Evolutionary conservation across 2,113 vertebrate genomes (phyloP).

Genomic region (Hydrolagus affinis): DNA sequence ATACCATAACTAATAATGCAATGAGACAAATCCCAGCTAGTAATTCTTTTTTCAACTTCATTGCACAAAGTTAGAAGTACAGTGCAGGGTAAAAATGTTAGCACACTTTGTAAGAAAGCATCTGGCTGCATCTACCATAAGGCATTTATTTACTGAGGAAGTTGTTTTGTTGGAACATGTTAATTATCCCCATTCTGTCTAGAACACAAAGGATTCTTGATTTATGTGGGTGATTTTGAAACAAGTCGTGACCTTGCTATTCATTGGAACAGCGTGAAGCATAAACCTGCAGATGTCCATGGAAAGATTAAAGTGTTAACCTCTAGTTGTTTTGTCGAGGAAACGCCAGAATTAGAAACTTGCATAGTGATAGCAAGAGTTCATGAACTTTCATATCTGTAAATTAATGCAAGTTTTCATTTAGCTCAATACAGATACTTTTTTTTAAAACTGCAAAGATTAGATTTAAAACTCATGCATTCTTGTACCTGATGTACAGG

Average conservation of each 20-base stretch:
- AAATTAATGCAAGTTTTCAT: neutral
- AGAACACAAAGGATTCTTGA: conserved; percentile 42
- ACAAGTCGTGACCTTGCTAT: conserved; percentile 42
- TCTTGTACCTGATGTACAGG: neutral
- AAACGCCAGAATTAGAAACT: neutral
- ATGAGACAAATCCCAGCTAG: conserved; percentile 2
- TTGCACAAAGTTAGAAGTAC: neutral
- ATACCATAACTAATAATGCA: neutral
- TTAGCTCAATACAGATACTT: neutral
- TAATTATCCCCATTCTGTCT: conserved; percentile 43
- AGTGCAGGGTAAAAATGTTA: conserved; percentile 12
- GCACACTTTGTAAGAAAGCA: conserved; percentile 40
- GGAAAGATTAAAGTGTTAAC: conserved; percentile 35
- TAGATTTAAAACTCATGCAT: neutral
- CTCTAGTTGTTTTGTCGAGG: neutral
- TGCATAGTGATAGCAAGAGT: conserved; percentile 11
- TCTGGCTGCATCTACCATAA: conserved; percentile 46
- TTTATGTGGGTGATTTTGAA: conserved; percentile 45
- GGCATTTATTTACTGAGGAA: conserved; percentile 41
- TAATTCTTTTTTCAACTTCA: neutral
- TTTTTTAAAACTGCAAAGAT: neutral
- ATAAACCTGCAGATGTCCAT: conserved; percentile 38
- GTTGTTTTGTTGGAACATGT: conserved; percentile 47
- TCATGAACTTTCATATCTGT: neutral
- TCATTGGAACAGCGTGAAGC: conserved; percentile 36